Evolutionary conservation across 1,140 invertebrate genomes (phyloP).

Genomic region (Tetranychus urticae): DNA sequence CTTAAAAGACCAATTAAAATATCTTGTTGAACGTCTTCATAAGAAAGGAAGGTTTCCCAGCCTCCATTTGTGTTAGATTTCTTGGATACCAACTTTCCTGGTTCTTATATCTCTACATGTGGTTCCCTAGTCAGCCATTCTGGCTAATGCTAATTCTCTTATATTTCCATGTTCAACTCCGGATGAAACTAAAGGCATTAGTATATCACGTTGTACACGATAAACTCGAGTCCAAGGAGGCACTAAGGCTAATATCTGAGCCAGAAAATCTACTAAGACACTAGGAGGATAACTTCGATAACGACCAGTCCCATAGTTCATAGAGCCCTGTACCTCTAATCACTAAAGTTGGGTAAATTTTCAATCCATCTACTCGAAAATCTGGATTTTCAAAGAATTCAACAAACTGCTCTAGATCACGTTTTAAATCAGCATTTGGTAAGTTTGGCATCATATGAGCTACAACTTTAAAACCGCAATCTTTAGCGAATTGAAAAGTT

Average conservation of each 20-base stretch:
- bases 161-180: conserved; percentile 97
- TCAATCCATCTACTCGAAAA: conserved; percentile 88
- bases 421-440: conserved; percentile 85
- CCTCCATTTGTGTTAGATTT: conserved; percentile 92
- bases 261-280: conserved; percentile 76
- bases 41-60: conserved; percentile 96
- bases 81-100: conserved; percentile 94
- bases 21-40: conserved; percentile 93
- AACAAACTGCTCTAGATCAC: conserved; percentile 88
- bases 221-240: conserved; percentile 98
- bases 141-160: conserved; percentile 71
- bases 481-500: conserved; percentile 88
- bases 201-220: conserved; percentile 55
- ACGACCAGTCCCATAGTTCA: conserved; percentile 86
- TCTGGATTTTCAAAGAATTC: conserved; percentile 97
- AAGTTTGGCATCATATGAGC: conserved; percentile 99
- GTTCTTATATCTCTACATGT: conserved; percentile 89
- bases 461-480: conserved; percentile 96
- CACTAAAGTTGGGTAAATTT: conserved; percentile 97
- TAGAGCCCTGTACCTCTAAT: conserved; percentile 94
- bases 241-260: conserved; percentile 80
- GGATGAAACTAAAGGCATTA: conserved; percentile 93
- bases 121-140: conserved; percentile 88
- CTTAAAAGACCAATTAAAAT: conserved; percentile 82
- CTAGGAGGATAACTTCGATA: conserved; percentile 90